Base-by-base conservation (phyloP, 2,888 invertebrate genomes). In the Opisthograptis luteolata region DNA sequence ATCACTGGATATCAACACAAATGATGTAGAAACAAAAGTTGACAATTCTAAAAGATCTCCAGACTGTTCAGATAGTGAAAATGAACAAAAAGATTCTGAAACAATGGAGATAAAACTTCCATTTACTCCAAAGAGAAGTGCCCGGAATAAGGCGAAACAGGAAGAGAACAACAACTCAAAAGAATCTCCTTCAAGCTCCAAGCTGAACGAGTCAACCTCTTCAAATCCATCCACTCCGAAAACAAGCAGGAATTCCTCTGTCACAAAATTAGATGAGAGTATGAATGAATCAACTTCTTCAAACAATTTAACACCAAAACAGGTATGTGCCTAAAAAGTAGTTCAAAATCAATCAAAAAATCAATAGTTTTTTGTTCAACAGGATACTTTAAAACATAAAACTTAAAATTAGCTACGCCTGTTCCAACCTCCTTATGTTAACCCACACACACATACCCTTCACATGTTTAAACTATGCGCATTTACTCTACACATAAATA, bases 251-350 rank as follows among this genome's bases (percentile, higher is more conserved):
- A 79, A 72, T 52, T 73, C 74, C 0, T 81, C 84, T 0, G 63
- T 68, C 0, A 73, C 75, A 6, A 82, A 73, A 36, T 73, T 62
- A 14, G 76, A 85, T 61, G 70, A 73, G 1, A 81, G 84, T 12
- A 35, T 79, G 12, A 84, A 76, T 72, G 82, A 78, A 27, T 76
- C 83, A 6, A 66, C 61, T 20, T 47, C 63, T 2, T 48, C 70
- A 8, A 56, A 51, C 10, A 84, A 76, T 55, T 59, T 85, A 47
- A 89, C 89, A 40, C 89, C 89, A 0, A 89, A 86, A 68, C 87
- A 86, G 73, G 89, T 58, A 6, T 40, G 39, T 8, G 10, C n/a
- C n/a, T n/a, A n/a, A n/a, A n/a, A n/a, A n/a, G n/a, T n/a, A n/a
- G n/a, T n/a, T n/a, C n/a, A n/a, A n/a, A n/a, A n/a, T n/a, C n/a